Evolutionary conservation across 2,797 vertebrate genomes (phyloP).

Genomic region (Tadarida brasiliensis): DNA sequence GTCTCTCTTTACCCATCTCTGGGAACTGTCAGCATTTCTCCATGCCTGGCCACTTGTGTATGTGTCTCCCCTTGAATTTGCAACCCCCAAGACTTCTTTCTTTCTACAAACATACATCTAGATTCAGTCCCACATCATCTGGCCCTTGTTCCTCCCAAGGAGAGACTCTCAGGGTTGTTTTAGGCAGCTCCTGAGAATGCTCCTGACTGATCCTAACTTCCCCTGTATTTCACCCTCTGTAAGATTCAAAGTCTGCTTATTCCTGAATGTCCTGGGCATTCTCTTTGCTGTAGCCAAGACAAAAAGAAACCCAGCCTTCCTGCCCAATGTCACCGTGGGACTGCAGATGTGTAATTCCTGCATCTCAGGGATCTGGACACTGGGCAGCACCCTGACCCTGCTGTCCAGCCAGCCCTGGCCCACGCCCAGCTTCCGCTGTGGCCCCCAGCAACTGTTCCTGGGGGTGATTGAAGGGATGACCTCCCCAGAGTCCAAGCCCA

Average conservation of each 20-base stretch:
- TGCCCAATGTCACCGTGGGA: not conserved
- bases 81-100: not conserved
- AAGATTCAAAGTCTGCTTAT: not conserved
- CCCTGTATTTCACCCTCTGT: not conserved
- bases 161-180: not conserved
- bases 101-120: not conserved
- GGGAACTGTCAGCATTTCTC: not conserved
- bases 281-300: conserved; percentile 51
- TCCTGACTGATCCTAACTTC: not conserved
- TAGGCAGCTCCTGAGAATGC: not conserved
- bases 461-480: not conserved
- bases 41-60: not conserved
- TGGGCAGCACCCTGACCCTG: conserved; percentile 38
- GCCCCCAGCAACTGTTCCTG: not conserved
- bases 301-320: not conserved
- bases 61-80: not conserved
- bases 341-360: conserved; percentile 48
- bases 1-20: not conserved
- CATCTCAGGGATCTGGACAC: not conserved
- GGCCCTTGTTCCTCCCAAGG: not conserved
- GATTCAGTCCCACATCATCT: not conserved
- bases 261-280: not conserved
- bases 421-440: not conserved
- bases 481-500: not conserved
- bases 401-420: not conserved